These are phyloP conservation scores for Pseudolaguvia tuberculata DNA, from an alignment of 2,113 vertebrate genomes.

Conservation along the genomic window DNA sequence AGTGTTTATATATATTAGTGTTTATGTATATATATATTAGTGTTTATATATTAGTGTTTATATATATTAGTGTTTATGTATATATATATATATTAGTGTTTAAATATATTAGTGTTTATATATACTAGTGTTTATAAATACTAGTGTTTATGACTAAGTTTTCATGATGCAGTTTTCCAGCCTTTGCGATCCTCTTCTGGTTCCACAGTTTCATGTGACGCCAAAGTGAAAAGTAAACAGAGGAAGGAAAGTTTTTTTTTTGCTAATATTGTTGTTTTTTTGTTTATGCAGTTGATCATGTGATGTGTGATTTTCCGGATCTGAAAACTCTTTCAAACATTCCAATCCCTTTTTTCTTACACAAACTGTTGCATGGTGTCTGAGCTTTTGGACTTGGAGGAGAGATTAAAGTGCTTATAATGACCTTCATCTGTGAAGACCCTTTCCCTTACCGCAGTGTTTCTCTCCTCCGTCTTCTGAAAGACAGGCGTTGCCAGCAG, in stretches of 20 bases:
- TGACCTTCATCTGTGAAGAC: slow-evolving; percentile 28
- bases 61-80: no score
- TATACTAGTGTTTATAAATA: background rate
- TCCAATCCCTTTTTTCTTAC: slow-evolving; percentile 10
- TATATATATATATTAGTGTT: no score
- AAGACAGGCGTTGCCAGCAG: slow-evolving; percentile 42
- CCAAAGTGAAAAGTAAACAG: background rate
- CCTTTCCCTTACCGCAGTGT: background rate
- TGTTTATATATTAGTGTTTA: background rate
- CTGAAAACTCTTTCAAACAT: background rate
- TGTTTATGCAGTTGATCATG: background rate
- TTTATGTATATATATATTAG: no score
- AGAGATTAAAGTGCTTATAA: slow-evolving; percentile 4
- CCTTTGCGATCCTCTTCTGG: background rate
- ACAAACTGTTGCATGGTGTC: background rate
- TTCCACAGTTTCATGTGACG: background rate
- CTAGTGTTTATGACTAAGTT: background rate
- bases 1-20: background rate
- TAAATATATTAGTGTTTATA: no score
- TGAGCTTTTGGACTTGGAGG: slow-evolving; percentile 2
- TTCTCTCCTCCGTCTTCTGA: slow-evolving; percentile 25
- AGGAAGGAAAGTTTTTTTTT: background rate
- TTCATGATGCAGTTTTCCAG: background rate
- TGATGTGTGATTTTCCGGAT: no score
- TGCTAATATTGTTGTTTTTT: background rate